Evolutionary conservation across 2,888 invertebrate genomes (phyloP).

Genomic region (Thecophora atra): DNA sequence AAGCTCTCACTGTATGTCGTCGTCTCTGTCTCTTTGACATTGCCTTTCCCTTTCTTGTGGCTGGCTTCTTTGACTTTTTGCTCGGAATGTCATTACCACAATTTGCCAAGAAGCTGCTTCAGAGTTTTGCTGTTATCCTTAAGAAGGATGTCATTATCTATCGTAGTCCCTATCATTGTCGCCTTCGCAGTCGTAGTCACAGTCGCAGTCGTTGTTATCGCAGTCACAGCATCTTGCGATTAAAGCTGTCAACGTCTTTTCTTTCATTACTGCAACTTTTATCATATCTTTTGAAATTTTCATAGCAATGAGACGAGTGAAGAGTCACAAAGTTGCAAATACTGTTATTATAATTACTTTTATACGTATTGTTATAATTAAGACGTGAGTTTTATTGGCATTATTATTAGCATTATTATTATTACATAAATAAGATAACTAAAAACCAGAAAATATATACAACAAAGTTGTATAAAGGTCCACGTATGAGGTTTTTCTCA

Average conservation of each 20-base stretch:
- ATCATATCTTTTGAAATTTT: background rate
- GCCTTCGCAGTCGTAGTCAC: background rate
- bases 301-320: background rate
- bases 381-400: no score
- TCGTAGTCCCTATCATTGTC: constrained; percentile 11
- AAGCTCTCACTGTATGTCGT: background rate
- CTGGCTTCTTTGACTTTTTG: background rate
- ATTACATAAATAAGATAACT: no score
- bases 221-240: constrained; percentile 6
- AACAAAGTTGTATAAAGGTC: no score
- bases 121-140: constrained; percentile 23
- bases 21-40: background rate
- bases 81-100: constrained; percentile 26
- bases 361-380: no score
- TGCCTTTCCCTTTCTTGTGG: background rate
- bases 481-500: no score
- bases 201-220: constrained; percentile 4
- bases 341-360: no score
- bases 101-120: constrained; percentile 29
- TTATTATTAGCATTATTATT: no score
- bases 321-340: background rate
- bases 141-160: constrained; percentile 29
- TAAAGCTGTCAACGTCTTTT: constrained; percentile 29
- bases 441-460: no score
- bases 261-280: constrained; percentile 7